phyloP scores from a whole-genome alignment of 2,888 invertebrate genomes.

The Calliphora vomitoria region DNA sequence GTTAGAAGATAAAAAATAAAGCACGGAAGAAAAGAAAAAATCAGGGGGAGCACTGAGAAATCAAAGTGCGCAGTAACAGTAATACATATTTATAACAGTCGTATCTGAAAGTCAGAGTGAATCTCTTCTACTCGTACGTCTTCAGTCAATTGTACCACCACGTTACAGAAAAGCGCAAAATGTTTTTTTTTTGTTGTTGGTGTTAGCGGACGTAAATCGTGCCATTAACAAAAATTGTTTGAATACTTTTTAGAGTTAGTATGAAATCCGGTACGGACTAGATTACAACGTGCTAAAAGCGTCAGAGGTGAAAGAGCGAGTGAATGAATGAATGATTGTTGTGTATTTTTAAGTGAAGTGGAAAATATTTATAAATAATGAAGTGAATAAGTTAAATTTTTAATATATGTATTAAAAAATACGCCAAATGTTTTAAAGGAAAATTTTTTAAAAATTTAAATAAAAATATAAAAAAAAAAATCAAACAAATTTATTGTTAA shows the following conservation, averaged over 20 bases:
- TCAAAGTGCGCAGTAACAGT: slow-evolving; percentile 69
- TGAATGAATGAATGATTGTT: slow-evolving; percentile 14
- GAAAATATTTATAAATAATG: neutral
- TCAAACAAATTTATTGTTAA: slow-evolving; percentile 9
- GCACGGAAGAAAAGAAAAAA: neutral
- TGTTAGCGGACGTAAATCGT: slow-evolving; percentile 38
- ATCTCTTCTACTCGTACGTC: slow-evolving; percentile 25
- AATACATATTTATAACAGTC: slow-evolving; percentile 16
- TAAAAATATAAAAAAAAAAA: neutral
- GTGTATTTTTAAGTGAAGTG: neutral
- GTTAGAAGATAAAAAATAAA: slow-evolving; percentile 8
- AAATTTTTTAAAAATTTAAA: neutral
- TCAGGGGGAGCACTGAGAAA: slow-evolving; percentile 53
- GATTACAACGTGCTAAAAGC: slow-evolving; percentile 57
- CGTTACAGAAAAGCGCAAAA: slow-evolving; percentile 39
- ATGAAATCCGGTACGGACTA: slow-evolving; percentile 62
- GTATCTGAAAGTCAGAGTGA: slow-evolving; percentile 27
- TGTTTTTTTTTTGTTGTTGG: neutral
- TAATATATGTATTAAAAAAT: neutral
- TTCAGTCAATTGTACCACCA: slow-evolving; percentile 41
- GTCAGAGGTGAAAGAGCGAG: neutral
- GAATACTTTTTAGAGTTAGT: slow-evolving; percentile 52
- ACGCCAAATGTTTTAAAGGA: neutral
- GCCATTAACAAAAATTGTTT: slow-evolving; percentile 39
- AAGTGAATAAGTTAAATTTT: neutral